These are phyloP conservation scores for Anas bernieri DNA, from an alignment of 2,797 vertebrate species.

Conservation along the genomic window DNA sequence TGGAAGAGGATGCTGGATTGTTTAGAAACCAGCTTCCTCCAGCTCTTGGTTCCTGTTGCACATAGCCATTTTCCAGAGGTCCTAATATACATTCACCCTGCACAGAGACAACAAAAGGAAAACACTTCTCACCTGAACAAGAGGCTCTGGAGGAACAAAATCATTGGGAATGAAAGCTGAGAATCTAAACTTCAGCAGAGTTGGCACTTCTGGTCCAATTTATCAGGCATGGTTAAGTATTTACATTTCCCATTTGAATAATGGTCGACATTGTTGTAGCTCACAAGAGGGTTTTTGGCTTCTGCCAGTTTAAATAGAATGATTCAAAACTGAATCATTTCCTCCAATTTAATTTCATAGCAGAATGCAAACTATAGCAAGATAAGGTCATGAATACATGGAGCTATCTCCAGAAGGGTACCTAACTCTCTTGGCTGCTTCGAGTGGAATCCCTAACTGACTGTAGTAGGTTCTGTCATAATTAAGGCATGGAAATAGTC, in stretches of 20 bases:
- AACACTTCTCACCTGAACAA: constrained; percentile 65
- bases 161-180: constrained; percentile 18
- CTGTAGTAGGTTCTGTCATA: constrained; percentile 53
- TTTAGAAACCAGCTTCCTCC: constrained; percentile 65
- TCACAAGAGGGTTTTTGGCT: constrained; percentile 66
- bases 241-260: constrained; percentile 64
- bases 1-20: constrained; percentile 56
- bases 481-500: constrained; percentile 44
- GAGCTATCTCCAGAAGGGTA: constrained; percentile 65
- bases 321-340: constrained; percentile 77
- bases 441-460: constrained; percentile 46
- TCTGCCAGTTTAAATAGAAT: constrained; percentile 72
- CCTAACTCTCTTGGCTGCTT: constrained; percentile 22
- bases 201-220: constrained; percentile 45
- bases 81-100: background rate
- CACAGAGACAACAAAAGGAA: constrained; percentile 54
- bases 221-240: constrained; percentile 47
- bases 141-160: constrained; percentile 45
- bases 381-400: constrained; percentile 68
- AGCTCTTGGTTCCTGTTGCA: constrained; percentile 40
- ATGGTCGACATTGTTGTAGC: constrained; percentile 56
- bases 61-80: constrained; percentile 16
- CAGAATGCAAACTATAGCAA: constrained; percentile 69
- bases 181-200: constrained; percentile 16
- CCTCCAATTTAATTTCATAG: constrained; percentile 77